Conservation (phyloP, 2,797 vertebrate genomes). For the Rhodeus uyekii region DNA sequence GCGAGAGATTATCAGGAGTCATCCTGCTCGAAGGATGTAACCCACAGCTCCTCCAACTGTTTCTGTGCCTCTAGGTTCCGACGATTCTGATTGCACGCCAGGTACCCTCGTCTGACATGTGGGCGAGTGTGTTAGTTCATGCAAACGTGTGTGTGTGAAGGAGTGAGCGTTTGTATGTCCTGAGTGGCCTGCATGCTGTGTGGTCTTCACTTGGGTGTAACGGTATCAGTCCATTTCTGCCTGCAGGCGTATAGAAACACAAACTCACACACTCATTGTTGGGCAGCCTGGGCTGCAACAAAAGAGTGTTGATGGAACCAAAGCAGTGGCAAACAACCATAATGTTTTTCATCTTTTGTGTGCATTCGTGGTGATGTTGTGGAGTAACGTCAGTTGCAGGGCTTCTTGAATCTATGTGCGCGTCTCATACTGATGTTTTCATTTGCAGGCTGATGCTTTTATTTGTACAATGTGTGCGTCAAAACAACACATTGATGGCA, state of each 20-base stretch:
- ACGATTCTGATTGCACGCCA: constrained; percentile 98
- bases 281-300: constrained; percentile 11
- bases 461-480: constrained; percentile 44
- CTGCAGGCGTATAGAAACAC: constrained; percentile 48
- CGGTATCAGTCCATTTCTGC: constrained; percentile 65
- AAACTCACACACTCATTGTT: constrained; percentile 44
- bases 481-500: constrained; percentile 45
- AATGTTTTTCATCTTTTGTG: constrained; percentile 8
- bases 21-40: constrained; percentile 68
- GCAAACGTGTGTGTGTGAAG: constrained; percentile 48
- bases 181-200: constrained; percentile 72
- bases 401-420: constrained; percentile 48
- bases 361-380: constrained; percentile 34
- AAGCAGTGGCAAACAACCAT: background rate
- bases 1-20: constrained; percentile 48
- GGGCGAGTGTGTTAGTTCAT: constrained; percentile 61
- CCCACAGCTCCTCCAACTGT: constrained; percentile 77
- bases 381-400: background rate
- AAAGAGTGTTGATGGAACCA: background rate
- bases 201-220: constrained; percentile 72
- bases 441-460: constrained; percentile 46
- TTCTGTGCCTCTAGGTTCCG: constrained; percentile 94
- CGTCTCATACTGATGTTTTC: constrained; percentile 46
- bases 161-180: constrained; percentile 39
- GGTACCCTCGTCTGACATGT: constrained; percentile 85